Conservation (phyloP, 2,113 vertebrate species). For the Ptilonorhynchus violaceus region DNA sequence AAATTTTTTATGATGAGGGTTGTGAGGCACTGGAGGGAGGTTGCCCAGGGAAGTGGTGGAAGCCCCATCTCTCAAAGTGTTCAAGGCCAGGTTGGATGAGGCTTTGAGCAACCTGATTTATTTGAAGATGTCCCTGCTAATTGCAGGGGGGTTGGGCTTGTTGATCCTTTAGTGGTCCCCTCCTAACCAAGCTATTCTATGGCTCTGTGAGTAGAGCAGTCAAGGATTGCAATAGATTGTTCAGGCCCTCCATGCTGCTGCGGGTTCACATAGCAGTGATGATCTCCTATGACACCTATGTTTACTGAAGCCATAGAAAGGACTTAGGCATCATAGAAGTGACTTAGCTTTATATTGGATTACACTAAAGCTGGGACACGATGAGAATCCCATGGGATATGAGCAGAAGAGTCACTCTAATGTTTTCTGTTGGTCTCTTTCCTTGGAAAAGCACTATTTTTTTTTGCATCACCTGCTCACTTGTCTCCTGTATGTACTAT, state of each 20-base stretch:
- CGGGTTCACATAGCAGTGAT: not conserved
- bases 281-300: not conserved
- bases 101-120: not conserved
- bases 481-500: not conserved
- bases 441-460: not conserved
- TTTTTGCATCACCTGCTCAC: not conserved
- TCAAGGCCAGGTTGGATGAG: not conserved
- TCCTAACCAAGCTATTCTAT: not conserved
- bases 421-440: not conserved
- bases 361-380: not conserved
- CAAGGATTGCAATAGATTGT: not conserved
- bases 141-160: fast-evolving
- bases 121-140: not conserved
- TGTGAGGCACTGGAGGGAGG: not conserved
- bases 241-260: not conserved
- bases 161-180: not conserved
- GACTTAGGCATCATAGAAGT: not conserved
- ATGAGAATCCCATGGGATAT: not conserved
- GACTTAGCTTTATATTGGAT: not conserved
- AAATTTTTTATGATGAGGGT: not conserved
- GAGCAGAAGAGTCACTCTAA: not conserved
- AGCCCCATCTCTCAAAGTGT: not conserved
- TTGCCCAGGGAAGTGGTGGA: not conserved
- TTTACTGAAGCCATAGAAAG: not conserved
- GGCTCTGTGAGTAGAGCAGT: not conserved